Conservation (phyloP, 1,140 invertebrate genomes). For the Leptopilina clavipes region DNA sequence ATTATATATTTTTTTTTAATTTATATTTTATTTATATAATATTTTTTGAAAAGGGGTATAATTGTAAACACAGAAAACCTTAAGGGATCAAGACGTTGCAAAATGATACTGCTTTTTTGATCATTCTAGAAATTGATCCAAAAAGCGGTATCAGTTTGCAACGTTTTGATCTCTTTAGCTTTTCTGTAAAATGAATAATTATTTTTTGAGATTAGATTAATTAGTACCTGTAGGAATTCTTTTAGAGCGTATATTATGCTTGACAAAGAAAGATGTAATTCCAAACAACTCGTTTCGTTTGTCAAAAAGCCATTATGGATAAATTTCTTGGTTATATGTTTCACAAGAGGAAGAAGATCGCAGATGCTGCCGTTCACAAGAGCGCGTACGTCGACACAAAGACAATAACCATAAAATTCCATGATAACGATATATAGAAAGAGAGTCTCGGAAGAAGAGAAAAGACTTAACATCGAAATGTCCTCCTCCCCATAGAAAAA, state of each 20-base stretch:
- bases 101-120: no score
- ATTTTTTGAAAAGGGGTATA: no score
- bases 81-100: no score
- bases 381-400: conserved; percentile 21
- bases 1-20: no score
- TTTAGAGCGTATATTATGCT: background rate
- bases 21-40: no score
- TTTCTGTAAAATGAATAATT: no score
- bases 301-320: background rate
- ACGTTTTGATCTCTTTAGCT: no score
- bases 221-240: no score
- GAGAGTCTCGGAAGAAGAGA: conserved; percentile 25
- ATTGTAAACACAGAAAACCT: no score
- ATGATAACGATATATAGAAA: conserved; percentile 29
- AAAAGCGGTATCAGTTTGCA: no score
- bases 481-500: conserved; percentile 12
- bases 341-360: conserved; percentile 27
- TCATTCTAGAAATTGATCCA: no score
- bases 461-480: conserved; percentile 25
- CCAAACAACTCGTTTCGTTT: background rate
- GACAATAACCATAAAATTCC: conserved; percentile 31
- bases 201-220: no score
- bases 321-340: conserved; percentile 30
- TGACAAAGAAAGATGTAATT: conserved; percentile 2
- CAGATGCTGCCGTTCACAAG: conserved; percentile 30